Conservation (phyloP, 2,888 invertebrate genomes). For the Leptopilina myrica region DNA sequence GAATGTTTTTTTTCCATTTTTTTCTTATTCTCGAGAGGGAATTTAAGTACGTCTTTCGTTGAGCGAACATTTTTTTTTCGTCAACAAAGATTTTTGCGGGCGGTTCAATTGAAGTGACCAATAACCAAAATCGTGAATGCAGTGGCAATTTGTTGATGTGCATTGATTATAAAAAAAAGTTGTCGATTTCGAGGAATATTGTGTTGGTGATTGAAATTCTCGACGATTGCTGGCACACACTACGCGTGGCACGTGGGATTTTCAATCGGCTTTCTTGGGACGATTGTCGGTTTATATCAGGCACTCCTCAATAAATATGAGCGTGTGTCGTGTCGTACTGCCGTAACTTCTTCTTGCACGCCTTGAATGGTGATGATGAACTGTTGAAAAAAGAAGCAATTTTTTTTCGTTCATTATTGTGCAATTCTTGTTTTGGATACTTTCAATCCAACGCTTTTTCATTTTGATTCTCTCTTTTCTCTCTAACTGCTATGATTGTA, state of each 20-base stretch:
- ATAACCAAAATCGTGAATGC: slow-evolving; percentile 21
- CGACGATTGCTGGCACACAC: slow-evolving; percentile 55
- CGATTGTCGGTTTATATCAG: slow-evolving; percentile 45
- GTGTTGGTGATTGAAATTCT: slow-evolving; percentile 57
- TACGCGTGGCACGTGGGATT: slow-evolving; percentile 64
- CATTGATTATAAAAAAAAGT: slow-evolving; percentile 48
- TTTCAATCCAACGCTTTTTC: no score
- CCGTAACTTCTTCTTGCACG: slow-evolving; percentile 26
- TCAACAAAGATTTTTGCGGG: not conserved
- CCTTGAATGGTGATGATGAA: slow-evolving; percentile 40
- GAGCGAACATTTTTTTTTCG: not conserved
- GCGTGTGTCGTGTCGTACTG: slow-evolving; percentile 40
- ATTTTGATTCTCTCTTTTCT: no score
- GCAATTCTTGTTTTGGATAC: no score
- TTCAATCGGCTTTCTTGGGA: slow-evolving; percentile 55
- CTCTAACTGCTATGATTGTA: no score
- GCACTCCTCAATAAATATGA: slow-evolving; percentile 28
- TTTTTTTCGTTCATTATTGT: no score
- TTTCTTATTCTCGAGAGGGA: not conserved
- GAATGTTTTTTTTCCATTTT: no score
- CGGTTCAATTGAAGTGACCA: not conserved
- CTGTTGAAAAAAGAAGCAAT: no score
- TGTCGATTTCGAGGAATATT: slow-evolving; percentile 57
- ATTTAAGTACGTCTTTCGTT: not conserved
- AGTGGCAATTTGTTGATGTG: slow-evolving; percentile 15